Evolutionary conservation across 2,797 vertebrate genomes (phyloP).

Genomic region (Microcaecilia unicolor): DNA sequence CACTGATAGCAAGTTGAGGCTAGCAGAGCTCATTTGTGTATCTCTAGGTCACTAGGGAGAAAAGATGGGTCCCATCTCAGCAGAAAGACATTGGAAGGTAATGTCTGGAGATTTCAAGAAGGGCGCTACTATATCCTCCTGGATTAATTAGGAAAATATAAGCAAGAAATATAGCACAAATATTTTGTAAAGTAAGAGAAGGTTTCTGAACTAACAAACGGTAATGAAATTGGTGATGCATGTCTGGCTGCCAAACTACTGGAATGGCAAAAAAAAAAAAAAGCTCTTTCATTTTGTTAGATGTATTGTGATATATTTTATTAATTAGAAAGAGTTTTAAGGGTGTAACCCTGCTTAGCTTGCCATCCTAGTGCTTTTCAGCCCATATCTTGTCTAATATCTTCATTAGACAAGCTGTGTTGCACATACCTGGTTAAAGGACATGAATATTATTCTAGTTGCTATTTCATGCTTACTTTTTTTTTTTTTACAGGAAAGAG

Average conservation of each 20-base stretch:
- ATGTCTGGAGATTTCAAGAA: slow-evolving; percentile 7
- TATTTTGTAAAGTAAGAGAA: not conserved
- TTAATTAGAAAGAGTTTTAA: not conserved
- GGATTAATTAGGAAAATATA: slow-evolving; percentile 60
- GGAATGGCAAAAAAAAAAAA: fast-evolving
- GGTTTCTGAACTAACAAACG: not conserved
- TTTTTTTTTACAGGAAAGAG: slow-evolving; percentile 11
- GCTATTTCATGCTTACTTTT: slow-evolving; percentile 2
- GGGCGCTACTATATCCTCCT: slow-evolving; percentile 38
- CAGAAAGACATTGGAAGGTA: slow-evolving; percentile 24
- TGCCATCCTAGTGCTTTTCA: not conserved
- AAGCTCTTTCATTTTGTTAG: not conserved
- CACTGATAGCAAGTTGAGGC: slow-evolving; percentile 31
- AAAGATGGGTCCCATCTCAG: slow-evolving; percentile 7
- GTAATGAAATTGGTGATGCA: fast-evolving
- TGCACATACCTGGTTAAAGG: not conserved
- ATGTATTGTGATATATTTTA: not conserved
- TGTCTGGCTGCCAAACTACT: fast-evolving
- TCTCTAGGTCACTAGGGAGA: slow-evolving; percentile 32
- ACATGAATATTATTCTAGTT: not conserved
- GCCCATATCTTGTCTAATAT: not conserved
- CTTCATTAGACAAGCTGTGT: not conserved
- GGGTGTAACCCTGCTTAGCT: fast-evolving
- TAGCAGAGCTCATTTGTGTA: slow-evolving; percentile 60
- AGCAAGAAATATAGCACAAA: slow-evolving; percentile 1